Conservation (phyloP, 2,888 invertebrate genomes). For the Taphrorychus bicolor region DNA sequence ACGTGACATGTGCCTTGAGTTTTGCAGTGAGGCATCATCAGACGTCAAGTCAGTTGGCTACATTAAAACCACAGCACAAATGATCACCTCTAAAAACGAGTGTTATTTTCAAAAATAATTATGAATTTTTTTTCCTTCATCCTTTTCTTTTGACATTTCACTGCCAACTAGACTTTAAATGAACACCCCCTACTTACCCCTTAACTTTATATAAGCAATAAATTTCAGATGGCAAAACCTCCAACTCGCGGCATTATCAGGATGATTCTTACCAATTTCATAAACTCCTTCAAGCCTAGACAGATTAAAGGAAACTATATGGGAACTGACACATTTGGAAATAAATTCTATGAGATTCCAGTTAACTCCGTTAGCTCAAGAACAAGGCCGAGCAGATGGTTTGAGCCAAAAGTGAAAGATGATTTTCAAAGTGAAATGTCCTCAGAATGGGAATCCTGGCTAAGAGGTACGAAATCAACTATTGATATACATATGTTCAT, state of each 20-base stretch:
- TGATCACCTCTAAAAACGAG: too few species aligned
- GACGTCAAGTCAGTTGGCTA: too few species aligned
- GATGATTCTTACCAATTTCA: conserved; percentile 67
- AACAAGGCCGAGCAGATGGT: conserved; percentile 74
- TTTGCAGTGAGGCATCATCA: too few species aligned
- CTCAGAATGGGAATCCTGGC: conserved; percentile 90
- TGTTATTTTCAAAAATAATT: too few species aligned
- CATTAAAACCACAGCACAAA: too few species aligned
- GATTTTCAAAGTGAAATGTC: conserved; percentile 79
- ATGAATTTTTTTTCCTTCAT: too few species aligned
- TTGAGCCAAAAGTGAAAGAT: conserved; percentile 69
- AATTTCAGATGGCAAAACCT: conserved; percentile 48
- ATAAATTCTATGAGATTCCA: conserved; percentile 81
- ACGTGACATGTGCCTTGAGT: too few species aligned
- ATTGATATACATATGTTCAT: too few species aligned
- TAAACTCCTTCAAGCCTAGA: conserved; percentile 68
- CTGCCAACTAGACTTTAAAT: too few species aligned
- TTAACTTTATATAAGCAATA: not conserved
- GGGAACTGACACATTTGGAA: conserved; percentile 83
- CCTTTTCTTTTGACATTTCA: too few species aligned
- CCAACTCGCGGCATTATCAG: conserved; percentile 52
- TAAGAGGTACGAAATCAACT: conserved; percentile 60
- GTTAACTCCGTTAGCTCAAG: conserved; percentile 70
- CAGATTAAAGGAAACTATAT: conserved; percentile 64
- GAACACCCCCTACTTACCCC: too few species aligned